Conservation (phyloP, 1,140 invertebrate genomes). For the Babylonia areolata region DNA sequence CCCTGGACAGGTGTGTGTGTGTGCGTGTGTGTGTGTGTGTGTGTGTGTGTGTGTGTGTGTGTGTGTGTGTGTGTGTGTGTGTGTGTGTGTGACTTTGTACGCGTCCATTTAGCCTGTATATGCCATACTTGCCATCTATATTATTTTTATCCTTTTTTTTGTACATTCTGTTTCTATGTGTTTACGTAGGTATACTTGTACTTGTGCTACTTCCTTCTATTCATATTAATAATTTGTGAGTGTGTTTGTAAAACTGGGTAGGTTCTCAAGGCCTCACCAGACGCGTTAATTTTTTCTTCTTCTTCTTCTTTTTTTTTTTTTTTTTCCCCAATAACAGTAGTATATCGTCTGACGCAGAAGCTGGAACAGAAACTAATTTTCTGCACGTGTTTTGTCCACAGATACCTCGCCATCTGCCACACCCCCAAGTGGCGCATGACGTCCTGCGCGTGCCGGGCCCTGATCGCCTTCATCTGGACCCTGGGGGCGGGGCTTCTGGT, state of each 20-base stretch:
- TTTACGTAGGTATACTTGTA: too few species aligned
- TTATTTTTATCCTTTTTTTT: not conserved
- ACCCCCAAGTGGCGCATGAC: constrained; percentile 94
- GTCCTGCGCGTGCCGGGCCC: constrained; percentile 87
- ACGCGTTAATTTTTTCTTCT: not conserved
- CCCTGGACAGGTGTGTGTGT: constrained; percentile 81
- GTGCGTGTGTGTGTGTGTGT: constrained; percentile 6
- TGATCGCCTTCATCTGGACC: constrained; percentile 94
- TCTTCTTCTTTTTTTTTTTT: not conserved
- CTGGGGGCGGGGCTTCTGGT: constrained; percentile 89
- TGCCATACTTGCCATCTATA: not conserved
- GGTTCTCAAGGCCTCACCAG: too few species aligned
- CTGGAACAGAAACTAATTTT: too few species aligned
- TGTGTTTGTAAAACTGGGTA: too few species aligned
- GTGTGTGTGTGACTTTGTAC: not conserved
- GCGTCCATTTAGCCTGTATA: not conserved
- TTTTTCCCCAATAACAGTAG: too few species aligned
- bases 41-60: constrained; percentile 11
- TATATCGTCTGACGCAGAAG: too few species aligned
- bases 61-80: constrained; percentile 11
- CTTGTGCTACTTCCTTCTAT: too few species aligned
- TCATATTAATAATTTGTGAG: too few species aligned
- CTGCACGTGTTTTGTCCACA: not conserved
- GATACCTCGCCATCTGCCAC: constrained; percentile 83
- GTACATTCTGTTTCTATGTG: not conserved